Conservation (phyloP, 2,888 invertebrate genomes). For the Margaritifera margaritifera region DNA sequence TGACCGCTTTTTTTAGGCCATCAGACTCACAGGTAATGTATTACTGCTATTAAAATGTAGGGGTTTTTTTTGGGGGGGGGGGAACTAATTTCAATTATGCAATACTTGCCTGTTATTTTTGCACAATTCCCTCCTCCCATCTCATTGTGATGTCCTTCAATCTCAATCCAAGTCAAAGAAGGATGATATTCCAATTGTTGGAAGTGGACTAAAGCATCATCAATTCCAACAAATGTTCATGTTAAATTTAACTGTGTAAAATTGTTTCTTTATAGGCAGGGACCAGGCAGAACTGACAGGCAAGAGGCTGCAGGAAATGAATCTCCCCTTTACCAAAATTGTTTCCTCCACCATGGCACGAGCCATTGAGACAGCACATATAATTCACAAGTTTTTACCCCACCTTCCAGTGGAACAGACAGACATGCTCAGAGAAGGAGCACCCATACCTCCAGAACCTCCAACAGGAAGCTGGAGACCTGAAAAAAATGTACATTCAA, state of each 20-base stretch:
- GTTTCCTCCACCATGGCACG: slow-evolving; percentile 93
- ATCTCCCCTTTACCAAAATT: slow-evolving; percentile 85
- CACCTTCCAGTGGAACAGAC: slow-evolving; percentile 76
- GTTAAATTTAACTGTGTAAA: background rate
- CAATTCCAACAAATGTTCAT: background rate
- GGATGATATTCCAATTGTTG: too few species aligned
- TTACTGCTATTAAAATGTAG: too few species aligned
- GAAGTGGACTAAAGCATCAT: too few species aligned
- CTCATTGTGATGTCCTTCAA: too few species aligned
- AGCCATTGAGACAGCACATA: slow-evolving; percentile 91
- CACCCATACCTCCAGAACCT: slow-evolving; percentile 95
- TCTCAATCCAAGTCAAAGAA: too few species aligned
- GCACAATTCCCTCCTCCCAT: too few species aligned
- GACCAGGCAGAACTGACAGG: slow-evolving; percentile 92
- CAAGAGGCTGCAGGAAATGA: slow-evolving; percentile 82
- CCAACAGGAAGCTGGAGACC: slow-evolving; percentile 91
- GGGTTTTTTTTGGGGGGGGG: too few species aligned
- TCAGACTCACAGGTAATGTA: too few species aligned
- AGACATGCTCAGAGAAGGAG: slow-evolving; percentile 90
- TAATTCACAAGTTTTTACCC: slow-evolving; percentile 83
- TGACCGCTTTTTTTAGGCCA: too few species aligned
- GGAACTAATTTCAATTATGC: too few species aligned
- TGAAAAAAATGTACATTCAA: slow-evolving; percentile 80
- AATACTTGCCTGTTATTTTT: too few species aligned
- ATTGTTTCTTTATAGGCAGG: slow-evolving; percentile 77